Base-by-base conservation (phyloP, 2,888 invertebrate genomes). In the Thumatha senex region DNA sequence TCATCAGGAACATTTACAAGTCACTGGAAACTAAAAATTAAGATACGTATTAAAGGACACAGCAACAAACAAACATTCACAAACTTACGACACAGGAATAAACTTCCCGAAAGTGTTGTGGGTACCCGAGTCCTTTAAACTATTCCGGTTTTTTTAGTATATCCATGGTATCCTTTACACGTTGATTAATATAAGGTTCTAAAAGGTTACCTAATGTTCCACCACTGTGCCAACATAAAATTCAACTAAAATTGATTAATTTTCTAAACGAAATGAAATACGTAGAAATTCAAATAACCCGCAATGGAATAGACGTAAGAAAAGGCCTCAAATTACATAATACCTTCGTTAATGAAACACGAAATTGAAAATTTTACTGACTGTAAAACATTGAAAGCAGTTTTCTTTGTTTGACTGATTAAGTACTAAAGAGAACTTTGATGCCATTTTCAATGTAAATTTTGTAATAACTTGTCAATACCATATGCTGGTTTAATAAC, bases 301-400 rank as follows among this genome's bases (percentile, higher is more conserved):
- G 45, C 51, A 60, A 64, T 48, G 61, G 60, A 67, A 58, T 53
- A 70, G 67, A 63, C 55, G 18, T 50, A 54, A 59, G 63, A 58
- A 73, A 65, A 67, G 63, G 72, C 64, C 67, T 72, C 61, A 49
- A 63, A 66, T 72, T 70, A 72, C 76, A 61, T 53, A 59, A 67
- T 61, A 56, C 67, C 53, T 62, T 63, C 64, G 69, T 60, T 72
- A 73, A 74, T 70, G 63, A 72, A 72, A 70, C 63, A 67, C 54
- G 61, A 60, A 69, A 70, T 70, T 67, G 67, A 56, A 63, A 73
- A 67, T 68, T 64, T 63, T 65, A 62, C 57, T 61, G 52, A 63
- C 49, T 59, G 55, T 58, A 56, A 41, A 57, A 59, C 51, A 56
- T 58, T 58, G 56, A 48, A 46, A 52, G 51, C 45, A 46, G 55